Evolutionary conservation across 2,797 vertebrate species (phyloP).

Genomic region (Eutrigla gurnardus): DNA sequence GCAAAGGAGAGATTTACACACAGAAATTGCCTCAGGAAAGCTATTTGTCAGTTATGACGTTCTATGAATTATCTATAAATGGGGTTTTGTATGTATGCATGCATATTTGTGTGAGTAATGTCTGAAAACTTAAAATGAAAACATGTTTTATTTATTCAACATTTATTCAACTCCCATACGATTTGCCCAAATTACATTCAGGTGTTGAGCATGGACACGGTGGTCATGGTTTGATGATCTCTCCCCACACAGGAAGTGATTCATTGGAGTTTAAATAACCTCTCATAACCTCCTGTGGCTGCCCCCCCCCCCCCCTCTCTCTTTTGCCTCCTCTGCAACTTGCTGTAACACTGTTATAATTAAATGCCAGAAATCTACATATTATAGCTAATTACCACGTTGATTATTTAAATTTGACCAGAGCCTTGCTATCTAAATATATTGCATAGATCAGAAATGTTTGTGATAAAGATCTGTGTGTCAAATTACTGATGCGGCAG

Average conservation of each 20-base stretch:
- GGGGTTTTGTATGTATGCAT: background rate
- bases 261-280: slow-evolving; percentile 36
- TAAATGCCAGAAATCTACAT: background rate
- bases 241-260: slow-evolving; percentile 26
- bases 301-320: background rate
- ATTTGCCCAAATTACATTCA: slow-evolving; percentile 19
- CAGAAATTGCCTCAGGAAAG: background rate
- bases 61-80: background rate
- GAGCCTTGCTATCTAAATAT: background rate
- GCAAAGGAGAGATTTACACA: slow-evolving; percentile 1
- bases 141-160: background rate
- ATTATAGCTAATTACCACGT: background rate
- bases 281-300: slow-evolving; percentile 2
- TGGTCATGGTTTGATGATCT: slow-evolving; percentile 27
- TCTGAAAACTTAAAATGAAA: background rate
- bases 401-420: slow-evolving; percentile 4
- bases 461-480: background rate
- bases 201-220: slow-evolving; percentile 1
- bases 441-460: background rate
- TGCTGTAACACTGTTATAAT: background rate
- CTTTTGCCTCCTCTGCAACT: background rate
- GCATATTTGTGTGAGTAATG: background rate
- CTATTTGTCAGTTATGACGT: background rate
- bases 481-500: background rate
- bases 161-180: background rate